These are phyloP conservation scores for Cranoglanis bouderius DNA, from an alignment of 2,113 vertebrate species.

Conservation along the genomic window DNA sequence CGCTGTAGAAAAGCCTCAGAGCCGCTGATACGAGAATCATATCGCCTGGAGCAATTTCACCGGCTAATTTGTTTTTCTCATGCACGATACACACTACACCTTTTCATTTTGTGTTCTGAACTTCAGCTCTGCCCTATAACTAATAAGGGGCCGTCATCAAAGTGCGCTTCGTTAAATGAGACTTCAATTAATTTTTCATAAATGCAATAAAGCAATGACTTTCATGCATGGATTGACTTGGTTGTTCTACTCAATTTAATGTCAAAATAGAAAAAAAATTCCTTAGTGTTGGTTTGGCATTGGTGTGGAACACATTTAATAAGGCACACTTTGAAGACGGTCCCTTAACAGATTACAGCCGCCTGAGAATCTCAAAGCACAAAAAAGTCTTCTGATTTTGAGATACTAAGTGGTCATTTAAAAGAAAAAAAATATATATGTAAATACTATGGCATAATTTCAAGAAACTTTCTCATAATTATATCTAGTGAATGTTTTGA, in stretches of 20 bases:
- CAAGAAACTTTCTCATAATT: background rate
- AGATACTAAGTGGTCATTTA: background rate
- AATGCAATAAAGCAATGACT: background rate
- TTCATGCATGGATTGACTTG: background rate
- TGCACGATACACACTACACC: background rate
- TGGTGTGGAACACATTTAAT: background rate
- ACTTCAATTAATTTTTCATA: background rate
- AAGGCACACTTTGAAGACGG: background rate
- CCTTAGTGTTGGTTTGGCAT: background rate
- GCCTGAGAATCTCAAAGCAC: too few relatives aligned
- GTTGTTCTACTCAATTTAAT: background rate
- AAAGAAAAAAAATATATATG: too few relatives aligned
- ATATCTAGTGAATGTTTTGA: background rate
- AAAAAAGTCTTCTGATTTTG: background rate
- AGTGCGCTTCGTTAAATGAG: background rate
- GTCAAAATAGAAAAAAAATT: background rate
- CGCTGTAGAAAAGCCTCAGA: background rate
- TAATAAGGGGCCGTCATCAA: background rate
- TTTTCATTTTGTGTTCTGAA: background rate
- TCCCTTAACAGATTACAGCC: background rate
- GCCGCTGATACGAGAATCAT: background rate
- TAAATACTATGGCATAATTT: background rate
- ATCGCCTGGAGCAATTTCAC: background rate
- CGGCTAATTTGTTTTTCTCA: background rate
- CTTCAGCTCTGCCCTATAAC: background rate